Evolutionary conservation across 2,797 vertebrate species (phyloP), one percentile per base, ranked within the genome.

Genomic region (Tangara arthus): DNA sequence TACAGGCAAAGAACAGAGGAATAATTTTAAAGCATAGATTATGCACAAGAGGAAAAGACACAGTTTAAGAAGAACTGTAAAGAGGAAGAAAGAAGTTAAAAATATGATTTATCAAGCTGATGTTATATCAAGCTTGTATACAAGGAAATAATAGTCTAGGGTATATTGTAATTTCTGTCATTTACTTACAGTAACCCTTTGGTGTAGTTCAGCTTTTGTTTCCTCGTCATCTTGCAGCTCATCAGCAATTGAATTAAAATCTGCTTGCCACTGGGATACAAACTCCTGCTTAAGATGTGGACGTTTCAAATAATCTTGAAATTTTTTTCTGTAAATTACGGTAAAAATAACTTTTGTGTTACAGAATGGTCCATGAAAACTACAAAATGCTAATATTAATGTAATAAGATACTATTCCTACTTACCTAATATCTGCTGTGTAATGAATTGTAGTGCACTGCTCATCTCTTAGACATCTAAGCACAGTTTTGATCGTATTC

Each of bases 201-300:
- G 98, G 83, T 99, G 98, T 41, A 99, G 97, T 82, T 99, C 99
- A 78, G 98, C 98, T 97, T 98, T 99, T 63, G 98, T 99, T 82
- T 99, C 99, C 32, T 98, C 98, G 5, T 99, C 98, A 8, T 98
- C 97, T 97, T 98, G 98, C 92, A 99, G 96, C 77, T 99, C 98
- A 34, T 98, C 98, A 39, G 98, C 65, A 44, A 99, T 42, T 52
- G 97, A 98, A 97, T 99, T 99, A 96, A 98, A 99, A 94, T 99
- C 98, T 37, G 95, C 90, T 96, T 99, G 99, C 99, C 99, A 99
- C 27, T 98, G 98, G 93, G 97, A 97, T 41, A 99, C 98, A 93
- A 99, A 98, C 69, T 98, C 98, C 97, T 99, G 99, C 92, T 98
- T 99, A 90, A 98, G 96, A 94, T 99, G 99, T 7, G 98, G 98